These are phyloP conservation scores for Pithys albifrons DNA, from an alignment of 2,113 vertebrate species.

Conservation along the genomic window DNA sequence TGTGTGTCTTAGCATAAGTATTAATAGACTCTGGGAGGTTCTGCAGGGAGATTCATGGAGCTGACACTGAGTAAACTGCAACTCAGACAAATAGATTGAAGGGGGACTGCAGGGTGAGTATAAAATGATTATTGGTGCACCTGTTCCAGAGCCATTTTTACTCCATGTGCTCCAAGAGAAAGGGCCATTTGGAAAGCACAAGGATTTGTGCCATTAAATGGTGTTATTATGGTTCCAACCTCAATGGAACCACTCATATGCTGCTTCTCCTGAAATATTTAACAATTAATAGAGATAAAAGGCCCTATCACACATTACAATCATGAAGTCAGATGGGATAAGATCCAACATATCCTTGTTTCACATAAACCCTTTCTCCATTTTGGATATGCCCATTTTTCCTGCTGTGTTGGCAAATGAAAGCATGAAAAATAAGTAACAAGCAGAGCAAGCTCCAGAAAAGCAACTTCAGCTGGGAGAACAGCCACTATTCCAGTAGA, in stretches of 20 bases:
- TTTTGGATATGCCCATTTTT: neutral
- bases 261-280: slow-evolving; percentile 50
- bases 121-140: slow-evolving; percentile 36
- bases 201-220: neutral
- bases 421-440: neutral
- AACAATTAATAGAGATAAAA: slow-evolving; percentile 24
- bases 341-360: neutral
- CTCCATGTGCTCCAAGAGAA: slow-evolving; percentile 14
- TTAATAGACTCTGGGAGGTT: neutral
- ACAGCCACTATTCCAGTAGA: neutral
- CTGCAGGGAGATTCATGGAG: neutral
- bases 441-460: neutral
- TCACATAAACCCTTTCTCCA: neutral
- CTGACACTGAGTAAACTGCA: neutral
- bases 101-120: neutral
- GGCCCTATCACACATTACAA: neutral
- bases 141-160: slow-evolving; percentile 15
- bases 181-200: neutral
- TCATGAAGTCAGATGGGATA: neutral
- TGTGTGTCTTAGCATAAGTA: neutral
- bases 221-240: neutral
- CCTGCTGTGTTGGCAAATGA: neutral
- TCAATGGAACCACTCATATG: neutral
- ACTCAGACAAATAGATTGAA: neutral
- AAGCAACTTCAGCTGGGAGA: neutral